Percentiles rank a stretch among this genome's conserved stretches.
Evolutionary conservation across 2,113 vertebrate species (phyloP).

Genomic region (Chiloscyllium plagiosum): DNA sequence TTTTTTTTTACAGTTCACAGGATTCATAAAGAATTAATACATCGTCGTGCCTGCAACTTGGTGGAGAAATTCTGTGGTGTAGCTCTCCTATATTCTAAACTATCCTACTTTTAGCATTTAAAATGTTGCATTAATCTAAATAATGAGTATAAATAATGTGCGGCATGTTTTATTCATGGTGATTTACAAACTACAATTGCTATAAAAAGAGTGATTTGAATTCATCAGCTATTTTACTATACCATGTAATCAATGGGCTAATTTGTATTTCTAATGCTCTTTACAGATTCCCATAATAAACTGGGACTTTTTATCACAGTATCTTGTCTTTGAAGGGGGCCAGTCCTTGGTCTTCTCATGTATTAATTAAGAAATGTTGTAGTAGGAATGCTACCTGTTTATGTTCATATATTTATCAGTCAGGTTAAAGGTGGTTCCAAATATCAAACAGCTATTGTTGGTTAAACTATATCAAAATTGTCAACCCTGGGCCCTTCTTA

Average conservation of each 20-base stretch:
- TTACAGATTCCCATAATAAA: background rate
- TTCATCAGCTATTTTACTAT: background rate
- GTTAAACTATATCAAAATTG: background rate
- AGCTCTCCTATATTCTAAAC: background rate
- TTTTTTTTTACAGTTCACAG: background rate
- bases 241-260: background rate
- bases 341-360: background rate
- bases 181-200: background rate
- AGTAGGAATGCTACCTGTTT: background rate
- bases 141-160: background rate
- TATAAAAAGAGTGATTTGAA: background rate
- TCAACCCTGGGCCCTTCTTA: background rate
- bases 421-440: background rate
- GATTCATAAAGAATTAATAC: background rate
- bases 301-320: background rate
- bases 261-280: background rate
- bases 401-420: background rate
- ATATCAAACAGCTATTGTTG: background rate
- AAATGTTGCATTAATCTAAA: background rate
- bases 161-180: background rate
- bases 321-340: background rate
- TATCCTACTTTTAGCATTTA: background rate
- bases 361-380: background rate
- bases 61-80: background rate
- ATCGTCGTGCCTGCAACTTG: too few relatives aligned